Evolutionary conservation across 2,113 vertebrate genomes (phyloP), one percentile per base, ranked within the genome.

Genomic region (Lepus europaeus): DNA sequence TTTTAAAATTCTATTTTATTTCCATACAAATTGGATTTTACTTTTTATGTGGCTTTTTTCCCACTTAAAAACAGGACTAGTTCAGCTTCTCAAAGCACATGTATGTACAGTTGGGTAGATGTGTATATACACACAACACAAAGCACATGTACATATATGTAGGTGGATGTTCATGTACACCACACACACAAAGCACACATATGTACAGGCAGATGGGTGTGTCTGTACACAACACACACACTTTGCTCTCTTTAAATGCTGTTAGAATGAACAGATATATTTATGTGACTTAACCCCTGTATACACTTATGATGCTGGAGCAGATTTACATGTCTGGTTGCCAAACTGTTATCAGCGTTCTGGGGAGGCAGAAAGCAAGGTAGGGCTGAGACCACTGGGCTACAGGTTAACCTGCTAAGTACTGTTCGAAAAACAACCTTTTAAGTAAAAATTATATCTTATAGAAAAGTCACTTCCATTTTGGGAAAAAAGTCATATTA

Each of bases 221-320:
- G 0, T 1, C 6, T 0, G 12, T 8, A 19, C 29, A 29, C 11
- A 0, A 25, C 0, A 4, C 29, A 27, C 61, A 39, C 31, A 22
- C 45, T 11, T 22, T 0, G 45, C 4, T 22, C 13, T 68, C 39
- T 68, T 74, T 16, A 45, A 63, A 13, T 29, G 49, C 29, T 51
- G 51, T 33, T 31, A 31, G 8, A 33, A 56, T 70, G 36, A 73
- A 53, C 9, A 6, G 33, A 20, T 25, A 20, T 6, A 1, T 16
- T 49, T 5, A 7, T 10, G 22, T 39, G 56, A 39, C 27, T 31
- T 20, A 53, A 33, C n/a, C 23, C 9, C 23, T 20, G 64, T 14
- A 13, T 7, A 9, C 9, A 56, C 11, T 53, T 14, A 6, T 0
- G 3, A 0, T 72, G 33, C 63, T 19, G 6, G 61, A 45, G n/a